Percentiles rank a stretch among this genome's conserved stretches.
Evolutionary conservation across 2,888 invertebrate genomes (phyloP).

Genomic region (Endotricha flammealis): DNA sequence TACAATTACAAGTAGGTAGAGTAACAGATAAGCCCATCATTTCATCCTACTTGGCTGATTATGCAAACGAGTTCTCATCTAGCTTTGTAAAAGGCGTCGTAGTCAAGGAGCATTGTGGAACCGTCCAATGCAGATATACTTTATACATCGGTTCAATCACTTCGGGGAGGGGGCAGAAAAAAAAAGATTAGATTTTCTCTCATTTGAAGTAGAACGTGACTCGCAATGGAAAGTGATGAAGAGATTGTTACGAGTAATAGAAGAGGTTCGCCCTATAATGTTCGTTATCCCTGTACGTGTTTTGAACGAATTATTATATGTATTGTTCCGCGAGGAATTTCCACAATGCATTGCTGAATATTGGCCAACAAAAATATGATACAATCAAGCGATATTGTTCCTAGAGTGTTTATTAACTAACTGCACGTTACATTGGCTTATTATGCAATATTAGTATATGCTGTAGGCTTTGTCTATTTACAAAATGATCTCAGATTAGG

Average conservation of each 20-base stretch:
- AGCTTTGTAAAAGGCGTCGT: constrained; percentile 42
- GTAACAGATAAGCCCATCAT: constrained; percentile 31
- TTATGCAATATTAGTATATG: no score
- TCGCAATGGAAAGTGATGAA: constrained; percentile 52
- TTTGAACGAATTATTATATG: constrained; percentile 43
- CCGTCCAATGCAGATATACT: constrained; percentile 42
- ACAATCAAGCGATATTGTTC: background rate
- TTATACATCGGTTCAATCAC: constrained; percentile 53
- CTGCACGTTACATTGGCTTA: no score
- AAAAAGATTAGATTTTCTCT: constrained; percentile 66
- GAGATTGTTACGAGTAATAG: constrained; percentile 45
- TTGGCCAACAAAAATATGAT: constrained; percentile 3
- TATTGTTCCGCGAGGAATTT: constrained; percentile 34
- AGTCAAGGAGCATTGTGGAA: constrained; percentile 49
- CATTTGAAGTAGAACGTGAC: constrained; percentile 60
- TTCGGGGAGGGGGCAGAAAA: constrained; percentile 40
- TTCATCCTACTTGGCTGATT: constrained; percentile 38
- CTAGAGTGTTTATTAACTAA: background rate
- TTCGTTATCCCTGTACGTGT: constrained; percentile 56
- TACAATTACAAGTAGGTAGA: constrained; percentile 25
- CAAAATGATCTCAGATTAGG: no score
- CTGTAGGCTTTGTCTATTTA: no score
- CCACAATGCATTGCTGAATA: constrained; percentile 25
- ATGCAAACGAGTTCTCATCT: constrained; percentile 58
- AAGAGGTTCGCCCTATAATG: constrained; percentile 46